Evolutionary conservation across 1,140 invertebrate genomes (phyloP), one percentile per base, ranked within the genome.

Genomic region (Heliconius congener): DNA sequence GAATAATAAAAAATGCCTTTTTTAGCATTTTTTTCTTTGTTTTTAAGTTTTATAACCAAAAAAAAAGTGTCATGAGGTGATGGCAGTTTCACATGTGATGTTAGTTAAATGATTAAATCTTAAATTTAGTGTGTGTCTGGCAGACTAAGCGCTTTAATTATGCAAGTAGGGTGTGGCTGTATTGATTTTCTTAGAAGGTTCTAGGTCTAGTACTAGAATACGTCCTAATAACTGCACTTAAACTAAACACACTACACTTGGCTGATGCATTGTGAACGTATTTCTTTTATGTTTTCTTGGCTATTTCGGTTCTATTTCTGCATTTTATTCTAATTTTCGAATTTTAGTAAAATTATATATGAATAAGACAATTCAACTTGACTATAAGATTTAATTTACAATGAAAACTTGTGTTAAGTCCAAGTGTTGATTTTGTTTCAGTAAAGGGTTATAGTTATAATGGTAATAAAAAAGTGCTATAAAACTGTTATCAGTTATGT

Each of bases 121-220:
- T 81, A 86, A 83, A 81, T 82, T 80, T 78, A 27, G 60, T 80
- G 77, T 84, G 77, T 85, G 77, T 73, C 73, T 77, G 77, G 70
- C 74, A 52, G 66, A 78, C 79, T 85, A 86, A 84, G 81, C 80
- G 81, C 82, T 89, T 37, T 90, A 93, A 95, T 94, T 94, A 95
- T 94, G 91, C 92, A 94, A 89, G 89, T 86, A 88, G 94, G 94
- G 94, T 94, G 94, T 95, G 94, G 94, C 93, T 91, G 88, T 95
- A 95, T 95, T 91, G 94, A 95, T 95, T 95, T 95, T 95, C 94
- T 93, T 86, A 82, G 92, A 94, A 94, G 87, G 88, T 94, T 94
- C 93, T 94, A 93, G 92, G 87, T 91, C 87, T 93, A 91, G 87
- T 82, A 86, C 86, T 90, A 91, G 88, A 88, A 89, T 89, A 89